Base-by-base conservation (phyloP, 2,888 invertebrate species). In the Brachylomia viminalis region DNA sequence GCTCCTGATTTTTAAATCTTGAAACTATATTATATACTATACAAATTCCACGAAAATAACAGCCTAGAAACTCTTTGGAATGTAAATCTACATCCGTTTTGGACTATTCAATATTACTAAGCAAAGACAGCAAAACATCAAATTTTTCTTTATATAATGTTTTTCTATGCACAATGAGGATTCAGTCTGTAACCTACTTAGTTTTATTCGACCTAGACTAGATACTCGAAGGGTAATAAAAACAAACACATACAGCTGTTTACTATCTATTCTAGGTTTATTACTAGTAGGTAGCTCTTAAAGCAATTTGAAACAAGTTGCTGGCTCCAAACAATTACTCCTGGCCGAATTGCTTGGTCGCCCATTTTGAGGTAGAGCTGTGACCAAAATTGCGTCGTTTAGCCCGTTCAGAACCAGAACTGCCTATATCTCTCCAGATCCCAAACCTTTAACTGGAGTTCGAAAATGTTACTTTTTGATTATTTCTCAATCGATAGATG, bases 341-440 rank as follows among this genome's bases (percentile, higher is more conserved):
- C 75, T 74, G 77, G 71, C 75, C 80, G 85, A 90, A 88, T 87
- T 75, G 83, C 85, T 72, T 72, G 71, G 84, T 83, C 90, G 89
- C 89, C 93, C 93, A 94, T 94, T 94, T 92, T 92, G 94, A 86
- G 93, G 94, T 86, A 85, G 72, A 70, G 77, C 79, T 79, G 86
- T 77, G 86, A 89, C 90, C 92, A 89, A 92, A 93, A 94, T 93
- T 92, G 94, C 92, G 90, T 86, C 88, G 88, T 86, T 90, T 86
- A 89, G 85, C 75, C 77, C 88, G 83, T 85, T 87, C 87, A 72
- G 54, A 65, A 78, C 45, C 71, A 74, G 75, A 81, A 82, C 70
- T 72, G 82, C 54, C 81, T 70, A 58, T 77, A 47, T 81, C 54
- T 70, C 10, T 61, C n/a, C n/a, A 20, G 54, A 42, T 45, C 13